These are phyloP conservation scores for Spongilla lacustris DNA, from an alignment of 37 sponge, comb jelly and placozoan species.

Conservation along the genomic window DNA sequence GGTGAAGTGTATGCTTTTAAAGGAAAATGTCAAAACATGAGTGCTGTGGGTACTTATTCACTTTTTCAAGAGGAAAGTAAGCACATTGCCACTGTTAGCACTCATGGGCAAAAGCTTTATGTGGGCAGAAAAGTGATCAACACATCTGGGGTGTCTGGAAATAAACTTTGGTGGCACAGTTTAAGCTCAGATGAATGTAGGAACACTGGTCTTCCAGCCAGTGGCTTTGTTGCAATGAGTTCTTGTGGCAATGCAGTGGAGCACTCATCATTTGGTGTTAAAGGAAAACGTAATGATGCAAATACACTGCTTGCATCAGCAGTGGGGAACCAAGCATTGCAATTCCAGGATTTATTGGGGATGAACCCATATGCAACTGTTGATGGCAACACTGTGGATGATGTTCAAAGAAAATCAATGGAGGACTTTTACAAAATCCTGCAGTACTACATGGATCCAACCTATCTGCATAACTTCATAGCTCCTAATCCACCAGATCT, in stretches of 20 bases:
- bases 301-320: not conserved
- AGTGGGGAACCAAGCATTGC: not conserved
- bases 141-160: not conserved
- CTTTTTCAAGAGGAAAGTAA: not conserved
- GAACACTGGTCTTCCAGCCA: not conserved
- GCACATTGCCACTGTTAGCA: not conserved
- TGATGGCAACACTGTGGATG: not conserved
- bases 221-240: not conserved
- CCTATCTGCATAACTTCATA: not conserved
- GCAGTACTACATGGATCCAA: slow-evolving; percentile 1
- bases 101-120: not conserved
- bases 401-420: slow-evolving; percentile 4
- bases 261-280: not conserved
- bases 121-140: not conserved
- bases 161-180: not conserved
- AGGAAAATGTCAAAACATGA: not conserved
- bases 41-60: not conserved
- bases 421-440: slow-evolving; percentile 4
- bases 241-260: not conserved
- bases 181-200: not conserved
- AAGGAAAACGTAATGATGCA: not conserved
- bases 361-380: slow-evolving; percentile 3
- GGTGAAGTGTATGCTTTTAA: slow-evolving; percentile 2
- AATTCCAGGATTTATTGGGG: not conserved
- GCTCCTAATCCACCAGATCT: not conserved